A percentile compares a stretch with the other conserved stretches of the same genome.
These are phyloP conservation scores for Apis cerana DNA, from an alignment of 1,140 invertebrate genomes.

Conservation along the genomic window DNA sequence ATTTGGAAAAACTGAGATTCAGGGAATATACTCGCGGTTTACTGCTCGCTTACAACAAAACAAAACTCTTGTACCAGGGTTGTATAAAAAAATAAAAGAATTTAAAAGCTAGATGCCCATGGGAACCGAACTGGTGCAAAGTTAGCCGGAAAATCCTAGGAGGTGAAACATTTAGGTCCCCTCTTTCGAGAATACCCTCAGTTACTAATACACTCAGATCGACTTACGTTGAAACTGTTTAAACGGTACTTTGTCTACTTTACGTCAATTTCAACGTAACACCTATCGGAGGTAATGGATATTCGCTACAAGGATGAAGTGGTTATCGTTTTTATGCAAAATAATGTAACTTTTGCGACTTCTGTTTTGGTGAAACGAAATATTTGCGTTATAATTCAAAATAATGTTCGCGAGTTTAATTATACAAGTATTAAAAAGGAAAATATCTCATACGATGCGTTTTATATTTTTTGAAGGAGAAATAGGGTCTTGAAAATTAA, in stretches of 20 bases:
- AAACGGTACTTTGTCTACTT: neutral
- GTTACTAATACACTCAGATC: neutral
- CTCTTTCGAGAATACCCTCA: slow-evolving; percentile 1
- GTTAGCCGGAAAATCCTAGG: slow-evolving; percentile 38
- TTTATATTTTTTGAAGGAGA: no score
- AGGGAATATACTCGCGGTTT: no score
- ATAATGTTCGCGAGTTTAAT: no score
- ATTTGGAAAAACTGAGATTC: no score
- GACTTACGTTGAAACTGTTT: neutral
- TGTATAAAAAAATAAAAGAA: slow-evolving; percentile 51
- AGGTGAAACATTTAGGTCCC: slow-evolving; percentile 33
- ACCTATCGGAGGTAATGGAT: neutral
- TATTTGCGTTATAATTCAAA: no score
- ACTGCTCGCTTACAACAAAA: slow-evolving; percentile 17
- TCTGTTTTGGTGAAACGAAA: no score
- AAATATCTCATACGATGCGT: no score
- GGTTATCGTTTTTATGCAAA: no score
- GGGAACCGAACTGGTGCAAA: slow-evolving; percentile 23
- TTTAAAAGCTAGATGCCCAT: slow-evolving; percentile 50
- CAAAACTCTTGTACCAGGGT: neutral
- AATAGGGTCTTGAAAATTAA: no score
- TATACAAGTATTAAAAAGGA: no score
- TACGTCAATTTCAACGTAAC: neutral
- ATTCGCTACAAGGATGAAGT: no score
- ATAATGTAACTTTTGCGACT: no score